Percentiles rank a stretch among this genome's conserved stretches.
Conservation (phyloP, 2,888 invertebrate genomes). For the Mactromeris polynyma region DNA sequence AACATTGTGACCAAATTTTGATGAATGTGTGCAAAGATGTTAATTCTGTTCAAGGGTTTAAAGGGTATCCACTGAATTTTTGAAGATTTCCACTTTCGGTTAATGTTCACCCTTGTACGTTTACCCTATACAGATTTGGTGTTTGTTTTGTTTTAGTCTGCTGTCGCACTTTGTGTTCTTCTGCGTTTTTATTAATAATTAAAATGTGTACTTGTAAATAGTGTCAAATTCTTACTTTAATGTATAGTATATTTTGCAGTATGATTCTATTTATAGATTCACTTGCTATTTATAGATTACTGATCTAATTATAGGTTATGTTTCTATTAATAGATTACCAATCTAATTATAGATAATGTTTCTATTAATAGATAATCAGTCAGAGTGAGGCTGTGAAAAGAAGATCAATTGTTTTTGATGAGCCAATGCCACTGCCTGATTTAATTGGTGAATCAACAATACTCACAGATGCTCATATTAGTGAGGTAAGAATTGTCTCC, state of each 20-base stretch:
- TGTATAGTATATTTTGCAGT: not conserved
- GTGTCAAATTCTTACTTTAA: not conserved
- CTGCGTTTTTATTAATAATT: not conserved
- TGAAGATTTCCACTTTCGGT: too few species aligned
- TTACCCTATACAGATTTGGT: not conserved
- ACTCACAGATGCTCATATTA: conserved; percentile 91
- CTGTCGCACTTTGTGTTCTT: not conserved
- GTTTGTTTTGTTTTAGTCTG: not conserved
- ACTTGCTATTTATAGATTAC: not conserved
- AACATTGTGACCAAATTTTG: too few species aligned
- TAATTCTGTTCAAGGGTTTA: too few species aligned
- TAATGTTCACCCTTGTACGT: not conserved
- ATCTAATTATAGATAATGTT: not conserved
- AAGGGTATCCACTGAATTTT: too few species aligned
- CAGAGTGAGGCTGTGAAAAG: conserved; percentile 87
- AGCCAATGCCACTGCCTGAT: conserved; percentile 93
- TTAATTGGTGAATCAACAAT: conserved; percentile 95
- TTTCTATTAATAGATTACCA: not conserved
- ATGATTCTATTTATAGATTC: conserved; percentile 10
- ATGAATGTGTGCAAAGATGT: too few species aligned
- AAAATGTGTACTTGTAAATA: not conserved
- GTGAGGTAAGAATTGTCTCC: conserved; percentile 75
- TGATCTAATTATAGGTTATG: not conserved
- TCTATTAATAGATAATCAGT: conserved; percentile 86
- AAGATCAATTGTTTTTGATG: conserved; percentile 85